phyloP scores from a whole-genome alignment of 2,888 invertebrate genomes.

The Marronus borbonicus region DNA sequence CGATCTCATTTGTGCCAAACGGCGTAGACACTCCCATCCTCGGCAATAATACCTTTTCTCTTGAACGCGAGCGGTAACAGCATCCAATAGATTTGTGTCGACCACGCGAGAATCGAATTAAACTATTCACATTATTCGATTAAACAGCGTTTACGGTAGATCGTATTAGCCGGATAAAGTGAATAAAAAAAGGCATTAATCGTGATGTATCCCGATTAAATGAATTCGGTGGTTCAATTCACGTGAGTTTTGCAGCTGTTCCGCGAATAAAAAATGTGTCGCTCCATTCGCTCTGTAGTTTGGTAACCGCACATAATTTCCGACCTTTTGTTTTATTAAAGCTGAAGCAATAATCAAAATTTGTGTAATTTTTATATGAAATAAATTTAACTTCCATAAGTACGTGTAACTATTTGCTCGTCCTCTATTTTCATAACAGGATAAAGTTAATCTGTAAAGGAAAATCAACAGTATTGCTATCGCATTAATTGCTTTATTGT shows the following conservation, averaged over 20 bases:
- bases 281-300: not conserved
- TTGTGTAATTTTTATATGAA: not conserved
- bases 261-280: not conserved
- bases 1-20: constrained; percentile 31
- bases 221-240: constrained; percentile 14
- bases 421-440: too few relatives aligned
- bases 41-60: constrained; percentile 14
- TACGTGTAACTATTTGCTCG: too few relatives aligned
- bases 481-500: too few relatives aligned
- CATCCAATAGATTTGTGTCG: constrained; percentile 14
- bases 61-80: constrained; percentile 16
- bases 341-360: not conserved
- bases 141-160: constrained; percentile 7
- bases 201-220: constrained; percentile 12
- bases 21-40: constrained; percentile 26
- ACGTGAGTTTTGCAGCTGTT: constrained; percentile 13
- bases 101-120: constrained; percentile 19
- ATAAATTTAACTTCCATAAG: too few relatives aligned
- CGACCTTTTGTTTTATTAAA: constrained; percentile 6
- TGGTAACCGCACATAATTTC: not conserved
- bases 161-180: not conserved
- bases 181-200: constrained; percentile 15
- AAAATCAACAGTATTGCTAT: too few relatives aligned
- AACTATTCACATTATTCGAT: constrained; percentile 29
- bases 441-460: too few relatives aligned